Evolutionary conservation across 1,140 invertebrate species (phyloP).

Genomic region (Brachionus plicatilis): DNA sequence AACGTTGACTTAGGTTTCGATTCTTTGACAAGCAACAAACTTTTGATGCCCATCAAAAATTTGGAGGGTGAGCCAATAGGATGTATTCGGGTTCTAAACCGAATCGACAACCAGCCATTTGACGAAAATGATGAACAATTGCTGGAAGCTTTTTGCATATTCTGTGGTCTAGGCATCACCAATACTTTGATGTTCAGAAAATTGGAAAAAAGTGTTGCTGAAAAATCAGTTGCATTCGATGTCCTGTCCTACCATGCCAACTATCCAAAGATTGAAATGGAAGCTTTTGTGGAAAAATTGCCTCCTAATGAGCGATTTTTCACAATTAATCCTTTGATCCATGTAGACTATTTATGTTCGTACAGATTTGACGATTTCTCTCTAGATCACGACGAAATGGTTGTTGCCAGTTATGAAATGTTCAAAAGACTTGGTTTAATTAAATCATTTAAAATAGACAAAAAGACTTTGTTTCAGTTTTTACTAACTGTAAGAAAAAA

Average conservation of each 20-base stretch:
- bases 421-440: conserved; percentile 39
- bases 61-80: conserved; percentile 66
- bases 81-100: neutral
- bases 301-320: neutral
- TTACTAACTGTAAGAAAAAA: conserved; percentile 91
- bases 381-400: conserved; percentile 41
- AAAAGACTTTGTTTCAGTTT: conserved; percentile 62
- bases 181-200: conserved; percentile 92
- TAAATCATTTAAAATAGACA: conserved; percentile 43
- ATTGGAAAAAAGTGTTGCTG: conserved; percentile 74
- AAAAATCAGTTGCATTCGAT: conserved; percentile 87
- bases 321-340: neutral
- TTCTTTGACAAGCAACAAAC: conserved; percentile 79
- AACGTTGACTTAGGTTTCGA: conserved; percentile 83
- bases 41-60: conserved; percentile 88
- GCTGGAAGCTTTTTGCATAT: conserved; percentile 78
- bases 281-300: neutral
- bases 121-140: conserved; percentile 30
- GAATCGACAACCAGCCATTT: neutral
- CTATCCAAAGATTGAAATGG: conserved; percentile 71
- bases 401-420: conserved; percentile 41
- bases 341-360: neutral
- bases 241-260: conserved; percentile 92
- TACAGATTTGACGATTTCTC: conserved; percentile 42
- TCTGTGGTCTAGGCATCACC: conserved; percentile 89